Conservation (phyloP, 2,113 vertebrate genomes). For the Phaethon lepturus region DNA sequence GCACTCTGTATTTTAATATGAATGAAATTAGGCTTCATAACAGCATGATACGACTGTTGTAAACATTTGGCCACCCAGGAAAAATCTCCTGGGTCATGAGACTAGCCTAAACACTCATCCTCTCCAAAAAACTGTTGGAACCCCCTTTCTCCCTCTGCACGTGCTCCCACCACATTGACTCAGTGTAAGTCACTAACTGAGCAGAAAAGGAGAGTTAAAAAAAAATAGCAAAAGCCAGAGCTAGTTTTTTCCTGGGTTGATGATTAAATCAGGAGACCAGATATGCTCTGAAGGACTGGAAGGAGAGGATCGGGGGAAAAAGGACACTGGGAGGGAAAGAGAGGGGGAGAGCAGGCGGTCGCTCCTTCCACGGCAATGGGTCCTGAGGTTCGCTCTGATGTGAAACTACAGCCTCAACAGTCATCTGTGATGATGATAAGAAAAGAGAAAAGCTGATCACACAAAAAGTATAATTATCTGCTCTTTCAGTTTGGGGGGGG, state of each 20-base stretch:
- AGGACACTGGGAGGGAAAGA: not conserved
- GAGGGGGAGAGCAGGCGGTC: fast-evolving
- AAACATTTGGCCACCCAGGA: not conserved
- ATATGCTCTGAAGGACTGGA: not conserved
- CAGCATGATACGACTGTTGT: not conserved
- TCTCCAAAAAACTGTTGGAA: not conserved
- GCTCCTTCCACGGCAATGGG: not conserved
- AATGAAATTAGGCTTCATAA: not conserved
- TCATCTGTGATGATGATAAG: not conserved
- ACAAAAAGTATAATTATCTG: not conserved
- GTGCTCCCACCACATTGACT: not conserved
- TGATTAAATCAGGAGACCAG: not conserved
- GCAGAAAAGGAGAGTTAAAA: not conserved
- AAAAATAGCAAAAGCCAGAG: not conserved
- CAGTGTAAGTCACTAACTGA: not conserved
- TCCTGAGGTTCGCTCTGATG: not conserved
- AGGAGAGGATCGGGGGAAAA: not conserved
- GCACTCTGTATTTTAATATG: not conserved
- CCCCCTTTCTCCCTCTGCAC: not conserved
- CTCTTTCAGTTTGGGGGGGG: not conserved
- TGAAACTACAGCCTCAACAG: not conserved
- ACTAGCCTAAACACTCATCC: not conserved
- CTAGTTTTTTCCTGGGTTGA: not conserved
- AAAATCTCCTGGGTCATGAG: not conserved
- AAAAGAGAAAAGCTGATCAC: not conserved